A percentile compares a stretch with the other conserved stretches of the same genome.
Evolutionary conservation across 2,797 vertebrate genomes (phyloP).

Genomic region (Mormyrus hasselquistii): DNA sequence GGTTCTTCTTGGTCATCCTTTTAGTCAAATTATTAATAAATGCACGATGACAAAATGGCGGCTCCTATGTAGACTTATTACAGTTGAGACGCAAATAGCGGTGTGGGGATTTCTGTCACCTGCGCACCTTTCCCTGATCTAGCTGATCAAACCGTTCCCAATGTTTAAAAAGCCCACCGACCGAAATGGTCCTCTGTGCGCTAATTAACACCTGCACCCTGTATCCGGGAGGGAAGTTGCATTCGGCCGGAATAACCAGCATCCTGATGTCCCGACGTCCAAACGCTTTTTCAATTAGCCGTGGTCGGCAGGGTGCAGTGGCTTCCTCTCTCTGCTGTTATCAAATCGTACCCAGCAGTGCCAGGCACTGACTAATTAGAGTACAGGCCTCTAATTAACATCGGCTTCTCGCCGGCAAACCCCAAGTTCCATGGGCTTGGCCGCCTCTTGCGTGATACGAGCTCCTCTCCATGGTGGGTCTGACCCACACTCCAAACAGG

Average conservation of each 20-base stretch:
- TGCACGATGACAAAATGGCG: not conserved
- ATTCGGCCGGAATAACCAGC: not conserved
- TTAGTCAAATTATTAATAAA: not conserved
- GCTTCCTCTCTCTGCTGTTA: slow-evolving; percentile 34
- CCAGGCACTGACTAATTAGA: slow-evolving; percentile 53
- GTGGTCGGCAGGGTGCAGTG: slow-evolving; percentile 34
- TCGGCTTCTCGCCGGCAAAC: slow-evolving; percentile 55
- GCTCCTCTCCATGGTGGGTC: not conserved
- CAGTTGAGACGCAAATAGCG: not conserved
- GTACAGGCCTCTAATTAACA: slow-evolving; percentile 60
- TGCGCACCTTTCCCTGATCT: not conserved
- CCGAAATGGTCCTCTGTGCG: not conserved
- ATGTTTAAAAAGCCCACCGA: not conserved
- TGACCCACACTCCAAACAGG: not conserved
- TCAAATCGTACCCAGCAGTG: slow-evolving; percentile 18
- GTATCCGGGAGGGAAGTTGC: not conserved
- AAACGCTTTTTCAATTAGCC: slow-evolving; percentile 47
- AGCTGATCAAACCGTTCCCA: not conserved
- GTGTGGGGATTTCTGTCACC: not conserved
- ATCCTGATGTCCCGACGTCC: not conserved
- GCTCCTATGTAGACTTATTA: slow-evolving; percentile 36
- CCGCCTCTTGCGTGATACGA: not conserved
- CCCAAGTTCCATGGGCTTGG: slow-evolving; percentile 28
- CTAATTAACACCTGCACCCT: not conserved
- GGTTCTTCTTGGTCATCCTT: not conserved